Percentiles rank a stretch among this genome's conserved stretches.
phyloP scores from a whole-genome alignment of 2,113 vertebrate species.

The Dromiciops gliroides region DNA sequence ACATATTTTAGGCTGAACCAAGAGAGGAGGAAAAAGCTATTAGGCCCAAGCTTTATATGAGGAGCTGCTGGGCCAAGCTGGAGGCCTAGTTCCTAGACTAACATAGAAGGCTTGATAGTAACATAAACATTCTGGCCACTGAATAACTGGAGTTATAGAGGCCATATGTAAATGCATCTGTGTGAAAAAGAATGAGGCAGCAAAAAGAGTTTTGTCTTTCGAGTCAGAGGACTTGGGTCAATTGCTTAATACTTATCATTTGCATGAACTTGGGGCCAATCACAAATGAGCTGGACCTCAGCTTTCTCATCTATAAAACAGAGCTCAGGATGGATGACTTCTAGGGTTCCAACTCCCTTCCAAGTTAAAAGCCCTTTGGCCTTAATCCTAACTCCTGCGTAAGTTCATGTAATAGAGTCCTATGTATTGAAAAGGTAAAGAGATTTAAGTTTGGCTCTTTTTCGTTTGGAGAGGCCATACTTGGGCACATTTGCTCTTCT shows the following conservation, averaged over 20 bases:
- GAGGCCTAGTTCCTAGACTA: conserved; percentile 1
- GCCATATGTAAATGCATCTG: not conserved
- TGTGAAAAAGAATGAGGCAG: not conserved
- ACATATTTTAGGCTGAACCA: not conserved
- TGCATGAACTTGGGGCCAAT: conserved; percentile 3
- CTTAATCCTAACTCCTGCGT: not conserved
- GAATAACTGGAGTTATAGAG: not conserved
- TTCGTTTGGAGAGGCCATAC: not conserved
- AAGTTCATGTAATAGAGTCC: conserved; percentile 38
- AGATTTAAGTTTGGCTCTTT: not conserved
- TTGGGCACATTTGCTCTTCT: not conserved
- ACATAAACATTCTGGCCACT: not conserved
- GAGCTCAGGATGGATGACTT: not conserved
- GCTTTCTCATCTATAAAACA: conserved; percentile 20
- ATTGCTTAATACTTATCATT: not conserved
- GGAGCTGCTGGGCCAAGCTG: not conserved
- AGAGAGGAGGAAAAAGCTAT: not conserved
- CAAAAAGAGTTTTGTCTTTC: not conserved
- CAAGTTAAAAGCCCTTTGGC: conserved; percentile 30
- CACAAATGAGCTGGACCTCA: not conserved
- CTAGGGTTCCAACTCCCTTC: not conserved
- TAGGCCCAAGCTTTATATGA: conserved; percentile 7
- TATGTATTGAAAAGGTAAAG: conserved; percentile 40
- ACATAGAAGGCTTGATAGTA: not conserved
- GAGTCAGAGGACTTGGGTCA: conserved; percentile 8